Evolutionary conservation across 2,888 invertebrate genomes (phyloP).

Genomic region (Notocelia uddmanniana): DNA sequence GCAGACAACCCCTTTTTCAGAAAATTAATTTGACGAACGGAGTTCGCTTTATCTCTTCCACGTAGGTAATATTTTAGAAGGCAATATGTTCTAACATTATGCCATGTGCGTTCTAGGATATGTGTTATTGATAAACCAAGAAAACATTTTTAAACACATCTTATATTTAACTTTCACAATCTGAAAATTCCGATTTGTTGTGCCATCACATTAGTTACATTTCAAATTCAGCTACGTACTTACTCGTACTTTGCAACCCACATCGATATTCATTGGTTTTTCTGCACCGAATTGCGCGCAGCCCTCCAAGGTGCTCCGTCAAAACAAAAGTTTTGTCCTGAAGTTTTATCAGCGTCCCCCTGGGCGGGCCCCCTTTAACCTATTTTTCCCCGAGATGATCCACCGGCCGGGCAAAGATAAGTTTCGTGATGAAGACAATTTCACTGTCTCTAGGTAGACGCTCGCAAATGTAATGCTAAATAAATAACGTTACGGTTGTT

Average conservation of each 20-base stretch:
- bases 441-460: conserved; percentile 40
- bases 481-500: conserved; percentile 26
- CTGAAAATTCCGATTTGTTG: too few species aligned
- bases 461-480: conserved; percentile 30
- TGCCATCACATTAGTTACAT: neutral
- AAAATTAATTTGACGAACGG: too few species aligned
- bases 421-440: conserved; percentile 50
- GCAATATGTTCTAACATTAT: too few species aligned
- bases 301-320: conserved; percentile 71
- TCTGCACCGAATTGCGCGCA: conserved; percentile 47
- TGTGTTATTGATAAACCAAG: too few species aligned
- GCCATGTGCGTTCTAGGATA: too few species aligned
- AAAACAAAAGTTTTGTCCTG: conserved; percentile 80
- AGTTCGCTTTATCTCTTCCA: too few species aligned
- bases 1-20: too few species aligned
- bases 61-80: too few species aligned
- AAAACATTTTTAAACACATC: too few species aligned
- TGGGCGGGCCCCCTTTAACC: conserved; percentile 76
- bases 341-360: conserved; percentile 79
- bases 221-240: neutral
- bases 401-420: conserved; percentile 57
- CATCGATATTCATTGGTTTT: conserved; percentile 45
- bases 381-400: conserved; percentile 78
- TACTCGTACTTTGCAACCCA: conserved; percentile 29
- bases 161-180: too few species aligned